Conservation (phyloP, 2,888 invertebrate genomes). For the Lasioglossum marginatum region DNA sequence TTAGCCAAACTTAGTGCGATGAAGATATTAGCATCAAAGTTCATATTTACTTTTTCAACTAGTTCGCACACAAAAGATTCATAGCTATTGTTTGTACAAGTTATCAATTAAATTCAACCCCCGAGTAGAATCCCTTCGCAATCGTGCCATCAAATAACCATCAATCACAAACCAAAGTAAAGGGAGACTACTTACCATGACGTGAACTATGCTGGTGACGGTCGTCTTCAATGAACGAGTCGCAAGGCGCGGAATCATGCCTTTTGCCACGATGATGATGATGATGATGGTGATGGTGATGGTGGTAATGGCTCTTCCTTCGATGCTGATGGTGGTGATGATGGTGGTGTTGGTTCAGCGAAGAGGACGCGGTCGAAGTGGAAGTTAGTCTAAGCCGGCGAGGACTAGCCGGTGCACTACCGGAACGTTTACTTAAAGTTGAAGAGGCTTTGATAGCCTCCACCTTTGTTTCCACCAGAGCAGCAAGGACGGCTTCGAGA, state of each 20-base stretch:
- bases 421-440: conserved; percentile 84
- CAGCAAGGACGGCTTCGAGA: conserved; percentile 89
- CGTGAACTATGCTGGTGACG: conserved; percentile 68
- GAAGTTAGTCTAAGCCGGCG: conserved; percentile 84
- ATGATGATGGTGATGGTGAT: conserved; percentile 73
- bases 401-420: conserved; percentile 85
- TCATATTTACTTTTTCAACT: too few relatives aligned
- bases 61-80: too few relatives aligned
- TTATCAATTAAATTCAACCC: not conserved
- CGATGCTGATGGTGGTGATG: conserved; percentile 75
- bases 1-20: too few relatives aligned
- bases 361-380: conserved; percentile 84
- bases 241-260: conserved; percentile 81
- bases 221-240: conserved; percentile 75
- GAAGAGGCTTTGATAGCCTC: conserved; percentile 86
- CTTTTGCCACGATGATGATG: conserved; percentile 76
- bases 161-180: not conserved
- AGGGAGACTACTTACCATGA: conserved; percentile 65
- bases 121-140: not conserved
- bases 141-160: not conserved
- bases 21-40: too few relatives aligned
- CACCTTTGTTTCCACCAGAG: conserved; percentile 90
- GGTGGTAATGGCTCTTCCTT: conserved; percentile 64
- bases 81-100: too few relatives aligned
- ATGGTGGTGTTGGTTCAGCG: conserved; percentile 81